Evolutionary conservation across 2,113 vertebrate genomes (phyloP), one percentile per base, ranked within the genome.

Genomic region (Lontra canadensis): DNA sequence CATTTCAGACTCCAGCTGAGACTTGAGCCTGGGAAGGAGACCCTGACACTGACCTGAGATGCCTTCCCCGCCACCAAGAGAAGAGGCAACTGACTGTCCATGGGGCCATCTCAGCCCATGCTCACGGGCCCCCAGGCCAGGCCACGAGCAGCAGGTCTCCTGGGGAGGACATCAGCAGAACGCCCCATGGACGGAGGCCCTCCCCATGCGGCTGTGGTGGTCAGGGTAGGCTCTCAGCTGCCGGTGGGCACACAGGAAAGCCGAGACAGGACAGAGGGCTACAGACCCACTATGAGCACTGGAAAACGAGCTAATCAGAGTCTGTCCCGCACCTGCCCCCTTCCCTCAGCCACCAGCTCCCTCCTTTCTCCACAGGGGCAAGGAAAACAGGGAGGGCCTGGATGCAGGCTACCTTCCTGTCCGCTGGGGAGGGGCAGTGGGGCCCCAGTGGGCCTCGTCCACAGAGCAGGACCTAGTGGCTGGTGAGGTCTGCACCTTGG

Each of bases 161-260:
- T 6, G 6, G 31, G 29, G 63, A 67, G 13, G 63, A 13, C 63
- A 14, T 31, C 63, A 7, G 31, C 31, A 34, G 14, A 34, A 31
- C 63, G 31, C 31, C 29, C 63, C 63, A 7, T 3, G 29, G 31
- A 34, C 31, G 63, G 63, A 67, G 63, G 18, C 67, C 67, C n/a
- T 20, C 34, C 67, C 67, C n/a, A 18, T 0, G 34, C 1, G 8
- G 67, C 67, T 20, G 67, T 21, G 67, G n/a, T 0, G 3, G 34
- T 69, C 18, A 17, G 67, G 67, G 67, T n/a, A 36, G 67, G 67
- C 18, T 36, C 34, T 69, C 34, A 4, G 17, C 67, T 20, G 34
- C 67, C 17, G 4, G 67, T 3, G 34, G 63, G 31, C 63, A 34
- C 63, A 7, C 63, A 7, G 63, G 63, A 17, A 1, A 15, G 18